phyloP scores from a whole-genome alignment of 2,888 invertebrate species.

The Orthosia cruda region DNA sequence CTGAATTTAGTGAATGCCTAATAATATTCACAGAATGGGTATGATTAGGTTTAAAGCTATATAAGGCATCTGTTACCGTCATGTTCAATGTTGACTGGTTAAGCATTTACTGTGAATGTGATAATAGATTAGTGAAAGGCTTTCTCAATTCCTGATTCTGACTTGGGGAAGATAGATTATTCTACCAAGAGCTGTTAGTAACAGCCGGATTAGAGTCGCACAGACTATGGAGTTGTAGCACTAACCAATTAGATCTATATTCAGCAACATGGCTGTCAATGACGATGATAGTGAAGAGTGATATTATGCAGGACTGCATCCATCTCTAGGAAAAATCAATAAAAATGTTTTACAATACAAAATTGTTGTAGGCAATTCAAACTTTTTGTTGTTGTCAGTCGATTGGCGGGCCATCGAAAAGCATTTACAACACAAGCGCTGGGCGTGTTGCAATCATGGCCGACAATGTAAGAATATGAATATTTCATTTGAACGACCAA shows the following conservation, averaged over 20 bases:
- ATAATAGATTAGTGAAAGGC: not conserved
- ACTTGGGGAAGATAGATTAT: not conserved
- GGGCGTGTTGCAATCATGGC: slow-evolving; percentile 75
- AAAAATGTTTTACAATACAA: slow-evolving; percentile 19
- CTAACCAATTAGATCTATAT: not conserved
- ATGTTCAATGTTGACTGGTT: slow-evolving; percentile 17
- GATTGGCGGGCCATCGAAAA: slow-evolving; percentile 55
- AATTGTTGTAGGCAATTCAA: slow-evolving; percentile 26
- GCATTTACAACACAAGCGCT: slow-evolving; percentile 56
- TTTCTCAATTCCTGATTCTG: not conserved
- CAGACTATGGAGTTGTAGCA: not conserved
- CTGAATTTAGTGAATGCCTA: slow-evolving; percentile 50
- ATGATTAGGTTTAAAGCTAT: slow-evolving; percentile 32
- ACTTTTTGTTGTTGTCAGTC: slow-evolving; percentile 35
- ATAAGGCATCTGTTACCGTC: slow-evolving; percentile 1
- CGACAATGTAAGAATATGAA: slow-evolving; percentile 86
- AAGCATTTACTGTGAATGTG: not conserved
- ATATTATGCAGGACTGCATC: not conserved
- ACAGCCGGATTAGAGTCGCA: not conserved
- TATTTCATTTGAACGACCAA: slow-evolving; percentile 88
- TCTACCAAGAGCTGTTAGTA: not conserved
- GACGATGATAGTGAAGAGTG: not conserved
- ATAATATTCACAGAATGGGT: slow-evolving; percentile 40
- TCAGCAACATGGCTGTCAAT: not conserved
- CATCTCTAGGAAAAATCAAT: not conserved